A percentile compares a stretch with the other conserved stretches of the same genome.
Conservation (phyloP, 2,797 vertebrate genomes). For the Danio tinwini region DNA sequence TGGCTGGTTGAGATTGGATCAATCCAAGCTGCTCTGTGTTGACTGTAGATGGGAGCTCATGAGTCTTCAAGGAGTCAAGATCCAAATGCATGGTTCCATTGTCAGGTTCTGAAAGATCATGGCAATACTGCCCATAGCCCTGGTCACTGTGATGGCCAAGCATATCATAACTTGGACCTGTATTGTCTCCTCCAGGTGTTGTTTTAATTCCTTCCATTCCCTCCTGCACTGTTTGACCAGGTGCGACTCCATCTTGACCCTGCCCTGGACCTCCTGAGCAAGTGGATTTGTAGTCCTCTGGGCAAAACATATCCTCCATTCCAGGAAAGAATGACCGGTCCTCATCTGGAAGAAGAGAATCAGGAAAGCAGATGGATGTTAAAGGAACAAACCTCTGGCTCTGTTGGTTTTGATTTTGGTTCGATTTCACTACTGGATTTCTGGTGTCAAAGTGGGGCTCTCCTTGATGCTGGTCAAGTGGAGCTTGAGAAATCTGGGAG, state of each 20-base stretch:
- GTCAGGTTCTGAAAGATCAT: slow-evolving; percentile 77
- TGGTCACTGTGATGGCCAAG: slow-evolving; percentile 82
- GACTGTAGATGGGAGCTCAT: slow-evolving; percentile 91
- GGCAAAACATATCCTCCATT: slow-evolving; percentile 97
- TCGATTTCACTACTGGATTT: slow-evolving; percentile 77
- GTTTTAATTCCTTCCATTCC: slow-evolving; percentile 78
- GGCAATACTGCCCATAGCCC: slow-evolving; percentile 81
- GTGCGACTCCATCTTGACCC: slow-evolving; percentile 79
- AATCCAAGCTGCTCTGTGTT: slow-evolving; percentile 92
- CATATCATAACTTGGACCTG: slow-evolving; percentile 80
- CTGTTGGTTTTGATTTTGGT: slow-evolving; percentile 80
- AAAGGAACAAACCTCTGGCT: slow-evolving; percentile 87
- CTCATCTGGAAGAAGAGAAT: slow-evolving; percentile 92
- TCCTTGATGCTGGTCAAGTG: slow-evolving; percentile 82
- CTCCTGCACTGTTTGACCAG: slow-evolving; percentile 77
- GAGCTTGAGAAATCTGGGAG: slow-evolving; percentile 71
- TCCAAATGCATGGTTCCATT: slow-evolving; percentile 84
- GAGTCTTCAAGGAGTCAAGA: slow-evolving; percentile 88
- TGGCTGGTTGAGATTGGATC: slow-evolving; percentile 83
- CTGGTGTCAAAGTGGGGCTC: slow-evolving; percentile 85
- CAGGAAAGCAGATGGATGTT: slow-evolving; percentile 95
- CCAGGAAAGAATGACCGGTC: slow-evolving; percentile 94
- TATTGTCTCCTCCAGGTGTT: slow-evolving; percentile 64
- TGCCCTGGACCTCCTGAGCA: slow-evolving; percentile 81
- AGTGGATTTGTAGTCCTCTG: slow-evolving; percentile 87